Percentiles rank a stretch among this genome's conserved stretches.
Conservation (phyloP, 2,113 vertebrate species). For the Corydoras maculifer region DNA sequence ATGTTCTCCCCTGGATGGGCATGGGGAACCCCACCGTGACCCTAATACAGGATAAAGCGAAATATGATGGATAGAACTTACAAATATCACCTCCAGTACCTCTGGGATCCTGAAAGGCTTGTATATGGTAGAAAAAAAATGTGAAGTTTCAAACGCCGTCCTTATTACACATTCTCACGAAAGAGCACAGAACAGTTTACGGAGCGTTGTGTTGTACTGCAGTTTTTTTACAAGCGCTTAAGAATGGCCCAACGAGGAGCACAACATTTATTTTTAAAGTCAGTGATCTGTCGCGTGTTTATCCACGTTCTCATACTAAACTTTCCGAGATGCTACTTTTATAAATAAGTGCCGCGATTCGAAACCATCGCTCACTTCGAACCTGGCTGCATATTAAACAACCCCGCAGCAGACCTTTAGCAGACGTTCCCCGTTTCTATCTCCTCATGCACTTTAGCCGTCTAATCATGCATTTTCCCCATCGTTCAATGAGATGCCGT, state of each 20-base stretch:
- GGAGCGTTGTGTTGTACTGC: not conserved
- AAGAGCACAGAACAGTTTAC: too few relatives aligned
- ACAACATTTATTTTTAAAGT: constrained; percentile 9
- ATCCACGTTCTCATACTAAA: constrained; percentile 9
- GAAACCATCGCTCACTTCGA: constrained; percentile 12
- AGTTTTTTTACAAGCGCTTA: constrained; percentile 1
- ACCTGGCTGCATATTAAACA: constrained; percentile 17
- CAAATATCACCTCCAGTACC: too few relatives aligned
- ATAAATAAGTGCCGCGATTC: constrained; percentile 33
- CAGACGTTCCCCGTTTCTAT: not conserved
- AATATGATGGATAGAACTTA: too few relatives aligned
- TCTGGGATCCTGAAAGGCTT: not conserved
- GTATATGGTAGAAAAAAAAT: not conserved
- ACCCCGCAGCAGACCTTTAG: not conserved
- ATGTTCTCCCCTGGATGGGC: too few relatives aligned
- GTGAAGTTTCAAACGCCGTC: not conserved
- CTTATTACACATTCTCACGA: not conserved
- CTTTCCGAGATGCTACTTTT: constrained; percentile 22
- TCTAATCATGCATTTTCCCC: not conserved
- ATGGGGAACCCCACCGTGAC: too few relatives aligned
- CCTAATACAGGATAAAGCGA: too few relatives aligned
- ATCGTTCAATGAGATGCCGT: not conserved
- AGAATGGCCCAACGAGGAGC: not conserved
- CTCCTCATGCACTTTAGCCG: too few relatives aligned
- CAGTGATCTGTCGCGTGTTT: constrained; percentile 27